Base-by-base conservation (phyloP, 2,113 vertebrate genomes). In the Pituophis catenifer region DNA sequence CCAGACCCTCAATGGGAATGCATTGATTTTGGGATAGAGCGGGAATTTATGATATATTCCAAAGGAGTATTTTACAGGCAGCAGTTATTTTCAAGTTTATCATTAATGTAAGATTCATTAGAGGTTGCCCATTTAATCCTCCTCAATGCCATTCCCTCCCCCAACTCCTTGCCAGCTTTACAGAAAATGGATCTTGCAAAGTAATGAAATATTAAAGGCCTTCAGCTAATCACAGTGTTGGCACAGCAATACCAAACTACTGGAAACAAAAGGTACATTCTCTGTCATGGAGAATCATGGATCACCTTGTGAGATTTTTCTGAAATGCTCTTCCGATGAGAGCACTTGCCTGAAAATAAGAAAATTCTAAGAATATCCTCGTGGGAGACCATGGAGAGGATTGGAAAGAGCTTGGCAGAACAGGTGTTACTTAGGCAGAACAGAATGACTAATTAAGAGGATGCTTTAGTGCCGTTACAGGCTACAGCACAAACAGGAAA, bases 391-490 rank as follows among this genome's bases (percentile, higher is more conserved):
- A 59, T 58, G 81, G 89, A 86, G 86, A 93, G 89, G 89, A 48
- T 54, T 86, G 89, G 57, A 38, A 93, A 87, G 92, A 65, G 89
- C 50, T 54, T 87, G 57, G 89, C 57, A 87, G 44, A 90, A 89
- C 75, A 93, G 48, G 89, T 17, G 57, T 90, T 93, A 65, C 81
- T 93, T 90, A 86, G 81, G 48, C 92, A 62, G 62, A 50, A 52
- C 48, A 86, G 92, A 87, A 93, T 93, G 89, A 90, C 81, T 93
- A 92, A 92, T 92, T 48, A 55, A 93, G 89, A 93, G 89, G 92
- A 65, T 87, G 89, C 57, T 93, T 93, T 93, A 90, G 65, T 86
- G 90, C 89, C 38, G 89, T 57, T 86, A 58, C 88, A 86, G 92
- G 88, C 88, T 93, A 93, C 89, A 90, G 53, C 29, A 65, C 58